Evolutionary conservation across 1,140 invertebrate species (phyloP).

Genomic region (Limonius californicus): DNA sequence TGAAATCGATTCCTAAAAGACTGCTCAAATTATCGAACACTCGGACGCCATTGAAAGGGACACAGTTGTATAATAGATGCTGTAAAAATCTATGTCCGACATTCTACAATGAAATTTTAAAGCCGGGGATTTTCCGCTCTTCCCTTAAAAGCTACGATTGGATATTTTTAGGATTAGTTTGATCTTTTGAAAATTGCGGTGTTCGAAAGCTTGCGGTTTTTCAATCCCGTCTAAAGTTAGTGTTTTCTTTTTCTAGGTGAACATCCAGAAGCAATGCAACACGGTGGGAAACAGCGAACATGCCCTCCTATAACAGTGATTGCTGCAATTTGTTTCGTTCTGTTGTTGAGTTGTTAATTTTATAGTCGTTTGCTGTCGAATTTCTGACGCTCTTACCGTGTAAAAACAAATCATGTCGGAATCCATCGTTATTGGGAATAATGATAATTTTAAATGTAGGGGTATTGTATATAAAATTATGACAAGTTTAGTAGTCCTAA

Average conservation of each 20-base stretch:
- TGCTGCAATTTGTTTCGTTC: slow-evolving; percentile 43
- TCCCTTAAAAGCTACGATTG: too few relatives aligned
- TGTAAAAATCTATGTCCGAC: too few relatives aligned
- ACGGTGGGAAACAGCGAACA: slow-evolving; percentile 62
- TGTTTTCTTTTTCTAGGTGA: slow-evolving; percentile 73
- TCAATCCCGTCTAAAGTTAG: slow-evolving; percentile 33
- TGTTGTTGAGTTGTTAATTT: slow-evolving; percentile 45
- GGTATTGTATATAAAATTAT: slow-evolving; percentile 14
- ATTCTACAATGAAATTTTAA: not conserved
- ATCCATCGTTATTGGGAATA: slow-evolving; percentile 7
- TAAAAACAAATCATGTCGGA: slow-evolving; percentile 5
- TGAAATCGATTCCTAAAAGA: not conserved
- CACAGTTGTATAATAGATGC: too few relatives aligned
- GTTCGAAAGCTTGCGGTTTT: not conserved
- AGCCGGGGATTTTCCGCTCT: too few relatives aligned
- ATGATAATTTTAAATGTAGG: slow-evolving; percentile 6
- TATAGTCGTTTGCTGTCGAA: slow-evolving; percentile 20
- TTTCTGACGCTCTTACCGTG: slow-evolving; percentile 14
- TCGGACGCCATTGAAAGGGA: too few relatives aligned
- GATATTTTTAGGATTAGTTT: not conserved
- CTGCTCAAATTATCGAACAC: not conserved
- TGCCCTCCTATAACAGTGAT: slow-evolving; percentile 43
- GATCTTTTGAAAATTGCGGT: too few relatives aligned
- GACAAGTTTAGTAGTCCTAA: not conserved
- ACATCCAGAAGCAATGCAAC: slow-evolving; percentile 86